Evolutionary conservation across 2,888 invertebrate genomes (phyloP), one percentile per base, ranked within the genome.

Genomic region (Allacma fusca): DNA sequence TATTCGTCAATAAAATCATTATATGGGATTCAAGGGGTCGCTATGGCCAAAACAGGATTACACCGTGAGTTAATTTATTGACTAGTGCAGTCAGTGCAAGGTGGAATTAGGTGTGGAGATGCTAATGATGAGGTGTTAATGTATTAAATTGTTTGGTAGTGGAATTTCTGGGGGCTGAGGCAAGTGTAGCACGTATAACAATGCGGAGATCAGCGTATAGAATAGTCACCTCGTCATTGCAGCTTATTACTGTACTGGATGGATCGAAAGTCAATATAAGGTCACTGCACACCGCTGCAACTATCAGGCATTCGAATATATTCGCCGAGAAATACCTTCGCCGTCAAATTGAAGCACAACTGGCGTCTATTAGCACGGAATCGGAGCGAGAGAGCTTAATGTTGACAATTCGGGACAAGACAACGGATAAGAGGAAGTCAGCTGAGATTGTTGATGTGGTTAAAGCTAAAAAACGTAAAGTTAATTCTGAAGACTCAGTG

Each of bases 181-280:
- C 77, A n/a, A 40, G 29, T 28, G n/a, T 77, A 16, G 77, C 77
- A 7, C 71, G 77, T n/a, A 62, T 77, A 2, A 71, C 77, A 12
- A 77, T 77, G 77, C 23, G 71, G 65, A 77, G 77, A 28, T 77
- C 77, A 19, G 71, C 77, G 21, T 77, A 77, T 50, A 77, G 65
- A 72, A 72, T 77, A 26, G 72, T 77, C 1, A 65, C 40, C 0
- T 77, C 77, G 1, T 71, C 77, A 24, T 24, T 77, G 1, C 77
- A 77, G 44, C 24, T 77, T 1, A 43, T 77, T 4, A 72, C 64
- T 0, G 65, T 77, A 9, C 24, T 77, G 4, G 72, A 71, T 21
- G 77, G 77, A 13, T 34, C 64, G 12, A 71, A 72, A 29, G 50
- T 62, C 1, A 59, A 40, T 1, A 40, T 77, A 0, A 43, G 65